Conservation (phyloP, 1,140 invertebrate species). For the Homalodisca vitripennis region DNA sequence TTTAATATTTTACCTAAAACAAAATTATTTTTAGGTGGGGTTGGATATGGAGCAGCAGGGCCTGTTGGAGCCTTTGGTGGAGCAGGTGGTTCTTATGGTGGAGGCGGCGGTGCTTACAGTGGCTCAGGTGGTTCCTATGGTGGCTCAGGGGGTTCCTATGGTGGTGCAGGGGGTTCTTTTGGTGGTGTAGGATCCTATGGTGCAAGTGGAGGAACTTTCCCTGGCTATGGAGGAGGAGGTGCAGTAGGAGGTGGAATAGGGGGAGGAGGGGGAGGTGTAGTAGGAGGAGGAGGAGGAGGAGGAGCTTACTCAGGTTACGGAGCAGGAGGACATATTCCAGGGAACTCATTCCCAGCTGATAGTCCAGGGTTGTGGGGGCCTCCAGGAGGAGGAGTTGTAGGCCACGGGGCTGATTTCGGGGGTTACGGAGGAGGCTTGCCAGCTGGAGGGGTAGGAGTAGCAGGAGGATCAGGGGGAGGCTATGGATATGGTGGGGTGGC, state of each 20-base stretch:
- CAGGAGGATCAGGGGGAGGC: constrained; percentile 44
- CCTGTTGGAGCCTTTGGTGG: constrained; percentile 11
- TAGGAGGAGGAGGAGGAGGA: constrained; percentile 33
- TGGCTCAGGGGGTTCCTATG: too few species aligned
- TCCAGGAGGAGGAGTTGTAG: constrained; percentile 42
- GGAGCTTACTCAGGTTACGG: constrained; percentile 41
- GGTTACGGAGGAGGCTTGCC: constrained; percentile 2
- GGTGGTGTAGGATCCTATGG: neutral
- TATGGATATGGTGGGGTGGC: constrained; percentile 45
- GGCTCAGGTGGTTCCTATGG: too few species aligned
- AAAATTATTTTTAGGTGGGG: constrained; percentile 16
- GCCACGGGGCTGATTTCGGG: constrained; percentile 11
- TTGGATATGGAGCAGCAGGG: constrained; percentile 5
- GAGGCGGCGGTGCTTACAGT: constrained; percentile 9
- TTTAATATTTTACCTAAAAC: neutral
- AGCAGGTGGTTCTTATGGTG: constrained; percentile 31
- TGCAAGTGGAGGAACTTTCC: neutral
- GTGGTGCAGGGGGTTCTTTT: neutral
- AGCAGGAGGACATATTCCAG: constrained; percentile 42
- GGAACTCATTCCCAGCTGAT: constrained; percentile 46
- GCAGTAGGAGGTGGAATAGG: constrained; percentile 15
- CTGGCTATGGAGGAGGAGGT: constrained; percentile 2
- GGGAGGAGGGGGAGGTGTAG: constrained; percentile 36
- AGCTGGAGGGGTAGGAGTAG: constrained; percentile 15
- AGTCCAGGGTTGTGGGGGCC: constrained; percentile 44